Evolutionary conservation across 2,797 vertebrate genomes (phyloP), one percentile per base, ranked within the genome.

Genomic region (Nannoperca obscura): DNA sequence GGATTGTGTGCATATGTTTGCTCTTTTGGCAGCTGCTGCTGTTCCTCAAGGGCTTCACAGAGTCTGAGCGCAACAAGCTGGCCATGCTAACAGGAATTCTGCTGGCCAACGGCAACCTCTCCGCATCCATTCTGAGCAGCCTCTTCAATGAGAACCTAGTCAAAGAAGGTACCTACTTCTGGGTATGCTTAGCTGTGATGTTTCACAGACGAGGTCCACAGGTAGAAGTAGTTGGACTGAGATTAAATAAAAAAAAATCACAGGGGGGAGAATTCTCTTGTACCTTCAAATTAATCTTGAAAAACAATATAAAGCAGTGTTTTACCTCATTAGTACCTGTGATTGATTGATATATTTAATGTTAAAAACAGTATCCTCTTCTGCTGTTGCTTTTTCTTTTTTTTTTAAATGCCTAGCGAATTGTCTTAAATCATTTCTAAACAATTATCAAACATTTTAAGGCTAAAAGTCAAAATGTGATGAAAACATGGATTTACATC

Each of bases 81-180:
- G 97, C 98, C 92, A 99, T 99, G 98, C 91, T 99, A 79, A 97
- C 98, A 17, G 98, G 97, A 69, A 98, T 99, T 91, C 96, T 99
- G 85, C 94, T 99, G 92, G 97, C 97, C 93, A 98, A 97, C 0
- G 96, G 97, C 76, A 97, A 95, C 59, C 93, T 99, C 72, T 98
- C 97, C 3, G 97, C 97, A 20, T 96, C 97, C 40, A 98, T 99
- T 93, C 96, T 99, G 60, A 97, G 92, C 95, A 99, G 98, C 94
- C 97, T 99, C 74, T 99, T 96, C 92, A 99, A 99, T 38, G 97
- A 99, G 93, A 99, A 99, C 91, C 94, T 99, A 81, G 97, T 99
- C 86, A 99, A 99, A 96, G 97, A 99, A 96, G 98, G 98, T 99
- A 86, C 11, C 1, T 11, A 0, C 22, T 9, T 55, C 36, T 84